Conservation (phyloP, 2,888 invertebrate species). For the Parasteatoda lunata region DNA sequence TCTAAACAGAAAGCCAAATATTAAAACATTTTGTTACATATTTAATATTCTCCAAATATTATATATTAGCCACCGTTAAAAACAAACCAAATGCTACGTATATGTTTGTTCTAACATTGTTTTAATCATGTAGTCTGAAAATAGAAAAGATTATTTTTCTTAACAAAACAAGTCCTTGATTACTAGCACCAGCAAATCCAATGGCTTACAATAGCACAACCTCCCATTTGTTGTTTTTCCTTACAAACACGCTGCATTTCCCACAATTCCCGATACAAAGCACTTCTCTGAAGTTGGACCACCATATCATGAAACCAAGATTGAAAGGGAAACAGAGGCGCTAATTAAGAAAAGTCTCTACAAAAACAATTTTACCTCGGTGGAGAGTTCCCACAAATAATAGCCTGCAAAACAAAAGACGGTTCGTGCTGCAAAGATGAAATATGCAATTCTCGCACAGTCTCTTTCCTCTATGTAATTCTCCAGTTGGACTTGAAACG, state of each 20-base stretch:
- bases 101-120: too few relatives aligned
- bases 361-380: slow-evolving; percentile 36
- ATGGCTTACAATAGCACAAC: too few relatives aligned
- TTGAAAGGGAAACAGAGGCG: slow-evolving; percentile 11
- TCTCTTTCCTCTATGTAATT: slow-evolving; percentile 27
- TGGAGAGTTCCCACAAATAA: slow-evolving; percentile 35
- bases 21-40: too few relatives aligned
- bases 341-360: slow-evolving; percentile 43
- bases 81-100: too few relatives aligned
- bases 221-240: slow-evolving; percentile 4
- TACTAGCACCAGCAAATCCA: too few relatives aligned
- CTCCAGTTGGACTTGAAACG: slow-evolving; percentile 38
- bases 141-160: too few relatives aligned
- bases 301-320: slow-evolving; percentile 35
- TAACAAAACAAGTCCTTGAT: too few relatives aligned
- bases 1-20: too few relatives aligned
- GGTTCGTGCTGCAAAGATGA: slow-evolving; percentile 30
- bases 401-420: slow-evolving; percentile 25
- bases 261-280: background rate
- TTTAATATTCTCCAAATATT: too few relatives aligned
- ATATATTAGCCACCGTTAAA: too few relatives aligned
- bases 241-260: background rate
- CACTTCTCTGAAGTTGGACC: slow-evolving; percentile 12
- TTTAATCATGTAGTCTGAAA: too few relatives aligned
- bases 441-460: slow-evolving; percentile 17